Evolutionary conservation across 2,113 vertebrate genomes (phyloP).

Genomic region (Cebus imitator): DNA sequence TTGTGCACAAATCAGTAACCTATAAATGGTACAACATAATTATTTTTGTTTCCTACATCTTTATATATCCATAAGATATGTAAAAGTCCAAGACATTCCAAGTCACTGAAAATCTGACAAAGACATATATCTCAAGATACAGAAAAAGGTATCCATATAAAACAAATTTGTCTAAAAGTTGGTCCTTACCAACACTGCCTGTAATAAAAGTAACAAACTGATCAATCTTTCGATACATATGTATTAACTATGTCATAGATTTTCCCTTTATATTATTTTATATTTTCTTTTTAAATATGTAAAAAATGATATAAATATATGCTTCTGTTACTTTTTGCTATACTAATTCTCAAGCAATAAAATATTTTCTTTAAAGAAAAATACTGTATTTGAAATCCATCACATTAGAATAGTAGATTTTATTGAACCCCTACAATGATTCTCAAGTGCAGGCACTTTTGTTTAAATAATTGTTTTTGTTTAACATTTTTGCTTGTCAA

Average conservation of each 20-base stretch:
- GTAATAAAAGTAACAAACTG: background rate
- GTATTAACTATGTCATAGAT: background rate
- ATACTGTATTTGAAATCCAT: background rate
- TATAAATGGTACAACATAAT: background rate
- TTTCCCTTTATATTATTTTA: background rate
- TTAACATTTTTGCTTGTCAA: background rate
- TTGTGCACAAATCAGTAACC: background rate
- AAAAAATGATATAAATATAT: background rate
- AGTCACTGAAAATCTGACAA: background rate
- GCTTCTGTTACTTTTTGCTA: background rate
- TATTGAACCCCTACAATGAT: background rate
- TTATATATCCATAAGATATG: background rate
- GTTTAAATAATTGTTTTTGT: background rate
- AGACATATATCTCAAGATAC: background rate
- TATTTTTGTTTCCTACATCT: background rate
- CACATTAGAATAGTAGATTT: background rate
- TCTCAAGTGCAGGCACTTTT: background rate
- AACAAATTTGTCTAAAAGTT: background rate
- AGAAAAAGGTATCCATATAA: background rate
- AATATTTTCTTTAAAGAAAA: background rate
- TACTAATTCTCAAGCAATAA: background rate
- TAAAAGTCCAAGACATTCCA: background rate
- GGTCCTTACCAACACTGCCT: background rate
- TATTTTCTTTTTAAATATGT: background rate
- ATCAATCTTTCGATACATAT: background rate